These are phyloP conservation scores for Catajapyx aquilonaris DNA, from an alignment of 1,140 invertebrate species.

Conservation along the genomic window DNA sequence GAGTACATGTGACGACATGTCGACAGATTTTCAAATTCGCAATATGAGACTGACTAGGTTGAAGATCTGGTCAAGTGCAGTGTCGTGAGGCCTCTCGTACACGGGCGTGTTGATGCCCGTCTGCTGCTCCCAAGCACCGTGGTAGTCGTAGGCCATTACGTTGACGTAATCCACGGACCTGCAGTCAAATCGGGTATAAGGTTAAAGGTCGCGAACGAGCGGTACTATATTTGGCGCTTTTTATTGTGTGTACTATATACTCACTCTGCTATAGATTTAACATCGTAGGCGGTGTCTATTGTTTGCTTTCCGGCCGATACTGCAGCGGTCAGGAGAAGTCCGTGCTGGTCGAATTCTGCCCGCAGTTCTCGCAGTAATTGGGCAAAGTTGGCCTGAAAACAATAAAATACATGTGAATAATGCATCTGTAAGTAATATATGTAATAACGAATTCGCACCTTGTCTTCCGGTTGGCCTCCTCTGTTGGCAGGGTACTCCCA, in stretches of 20 bases:
- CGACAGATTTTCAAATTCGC: too few relatives aligned
- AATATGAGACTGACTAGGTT: constrained; percentile 52
- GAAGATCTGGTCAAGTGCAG: too few relatives aligned
- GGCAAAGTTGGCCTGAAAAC: constrained; percentile 15
- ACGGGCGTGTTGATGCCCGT: constrained; percentile 16
- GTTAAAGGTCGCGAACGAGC: too few relatives aligned
- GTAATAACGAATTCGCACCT: too few relatives aligned
- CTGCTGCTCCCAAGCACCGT: constrained; percentile 13
- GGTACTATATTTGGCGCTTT: too few relatives aligned
- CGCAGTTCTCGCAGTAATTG: constrained; percentile 15
- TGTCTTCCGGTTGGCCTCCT: constrained; percentile 15
- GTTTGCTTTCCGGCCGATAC: constrained; percentile 16
- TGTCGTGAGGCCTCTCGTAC: constrained; percentile 7
- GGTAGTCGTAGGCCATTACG: constrained; percentile 18
- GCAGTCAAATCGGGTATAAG: too few relatives aligned
- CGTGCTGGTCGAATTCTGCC: constrained; percentile 14
- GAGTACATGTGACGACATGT: too few relatives aligned
- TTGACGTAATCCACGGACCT: constrained; percentile 14
- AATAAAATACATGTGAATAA: too few relatives aligned
- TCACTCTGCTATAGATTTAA: constrained; percentile 14
- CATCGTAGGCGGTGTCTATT: constrained; percentile 6
- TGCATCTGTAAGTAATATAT: too few relatives aligned
- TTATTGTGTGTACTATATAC: too few relatives aligned
- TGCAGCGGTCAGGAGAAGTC: constrained; percentile 15
- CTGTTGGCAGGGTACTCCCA: constrained; percentile 17